phyloP scores from a whole-genome alignment of 2,797 vertebrate genomes.

The Gouania willdenowi region DNA sequence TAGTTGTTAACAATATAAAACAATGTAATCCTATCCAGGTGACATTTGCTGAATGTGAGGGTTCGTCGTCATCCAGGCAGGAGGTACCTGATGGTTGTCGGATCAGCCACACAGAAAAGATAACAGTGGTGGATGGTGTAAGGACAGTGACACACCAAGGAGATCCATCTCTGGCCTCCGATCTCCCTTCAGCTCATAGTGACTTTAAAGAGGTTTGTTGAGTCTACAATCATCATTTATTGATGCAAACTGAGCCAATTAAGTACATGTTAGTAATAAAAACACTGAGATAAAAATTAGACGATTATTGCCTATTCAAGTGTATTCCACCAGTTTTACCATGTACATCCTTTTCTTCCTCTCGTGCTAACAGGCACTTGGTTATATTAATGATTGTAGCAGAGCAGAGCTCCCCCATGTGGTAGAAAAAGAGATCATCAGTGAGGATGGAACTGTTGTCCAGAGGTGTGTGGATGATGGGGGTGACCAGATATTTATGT shows the following conservation, averaged over 20 bases:
- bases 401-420: slow-evolving; percentile 78
- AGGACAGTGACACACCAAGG: slow-evolving; percentile 80
- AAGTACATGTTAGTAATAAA: too few species aligned
- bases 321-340: not conserved
- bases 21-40: slow-evolving; percentile 66
- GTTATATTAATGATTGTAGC: slow-evolving; percentile 77
- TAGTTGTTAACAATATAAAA: not conserved
- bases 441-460: slow-evolving; percentile 84
- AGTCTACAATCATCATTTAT: not conserved
- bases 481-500: too few species aligned
- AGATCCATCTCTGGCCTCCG: slow-evolving; percentile 78
- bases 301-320: not conserved
- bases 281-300: too few species aligned
- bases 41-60: slow-evolving; percentile 76
- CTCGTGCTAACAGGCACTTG: slow-evolving; percentile 76
- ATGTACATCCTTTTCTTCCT: not conserved
- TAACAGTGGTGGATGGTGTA: slow-evolving; percentile 79
- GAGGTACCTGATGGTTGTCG: slow-evolving; percentile 70
- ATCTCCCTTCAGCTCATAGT: slow-evolving; percentile 85
- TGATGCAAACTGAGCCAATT: not conserved
- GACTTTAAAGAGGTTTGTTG: slow-evolving; percentile 87
- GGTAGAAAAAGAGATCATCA: slow-evolving; percentile 81
- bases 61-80: slow-evolving; percentile 54
- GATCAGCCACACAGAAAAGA: slow-evolving; percentile 81
- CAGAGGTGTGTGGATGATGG: slow-evolving; percentile 82